Base-by-base conservation (phyloP, 2,113 vertebrate genomes). In the Apodemus sylvaticus region DNA sequence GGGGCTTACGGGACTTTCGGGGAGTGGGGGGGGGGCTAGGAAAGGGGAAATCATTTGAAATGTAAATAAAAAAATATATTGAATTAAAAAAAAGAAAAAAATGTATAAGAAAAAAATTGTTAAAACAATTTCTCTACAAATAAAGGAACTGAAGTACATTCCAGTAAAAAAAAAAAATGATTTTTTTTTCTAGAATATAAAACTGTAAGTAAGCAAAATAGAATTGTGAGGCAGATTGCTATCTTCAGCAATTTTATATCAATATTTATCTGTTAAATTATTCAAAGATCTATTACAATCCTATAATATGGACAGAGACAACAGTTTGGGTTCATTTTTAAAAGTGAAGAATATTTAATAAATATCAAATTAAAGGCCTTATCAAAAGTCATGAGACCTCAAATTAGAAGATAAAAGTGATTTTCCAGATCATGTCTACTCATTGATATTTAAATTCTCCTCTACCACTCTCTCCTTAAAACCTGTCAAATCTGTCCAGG, bases 151-250 rank as follows among this genome's bases (percentile, higher is more conserved):
- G n/a, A n/a, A n/a, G n/a, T n/a, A n/a, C n/a, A n/a, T n/a, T n/a
- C n/a, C n/a, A n/a, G n/a, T n/a, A n/a, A n/a, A n/a, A n/a, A n/a
- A n/a, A n/a, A n/a, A n/a, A n/a, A n/a, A n/a, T n/a, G n/a, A n/a
- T n/a, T n/a, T n/a, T 70, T 79, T 91, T 74, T 91, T 71, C 51
- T 77, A 94, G 64, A 76, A 86, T 82, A 62, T 36, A 62, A 86
- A 96, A 76, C 42, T 88, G 0, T 58, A 85, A 39, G 16, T 62
- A 91, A 92, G 39, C 60, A 90, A 96, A 91, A 78, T 62, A 19
- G 83, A 36, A 39, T 26, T 81, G 9, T 31, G 92, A 71, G 26
- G 53, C 3, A 82, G 82, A 87, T 82, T 83, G 64, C 22, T 77
- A 87, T 73, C 39, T 94, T 92, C 51, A 93, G 66, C 39, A 93